phyloP scores from a whole-genome alignment of 2,888 invertebrate genomes.

The Eupeodes luniger region DNA sequence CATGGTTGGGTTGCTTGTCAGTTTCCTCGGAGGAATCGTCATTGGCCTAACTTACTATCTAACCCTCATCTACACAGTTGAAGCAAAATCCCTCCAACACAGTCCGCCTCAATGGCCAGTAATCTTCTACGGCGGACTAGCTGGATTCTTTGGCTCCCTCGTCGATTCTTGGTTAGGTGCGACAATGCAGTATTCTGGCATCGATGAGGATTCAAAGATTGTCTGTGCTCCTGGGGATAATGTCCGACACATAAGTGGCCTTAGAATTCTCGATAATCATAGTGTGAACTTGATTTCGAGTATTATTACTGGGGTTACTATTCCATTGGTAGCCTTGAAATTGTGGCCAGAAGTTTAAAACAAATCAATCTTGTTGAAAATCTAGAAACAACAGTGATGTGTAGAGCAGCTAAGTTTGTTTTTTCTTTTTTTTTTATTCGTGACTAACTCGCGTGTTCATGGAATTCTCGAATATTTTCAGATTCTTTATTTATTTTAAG shows the following conservation, averaged over 20 bases:
- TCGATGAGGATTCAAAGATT: conserved; percentile 88
- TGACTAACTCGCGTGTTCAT: conserved; percentile 1
- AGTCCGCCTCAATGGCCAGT: conserved; percentile 92
- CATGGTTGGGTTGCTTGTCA: conserved; percentile 86
- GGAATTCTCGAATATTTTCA: conserved; percentile 1
- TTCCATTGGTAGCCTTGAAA: conserved; percentile 87
- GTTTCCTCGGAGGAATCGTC: conserved; percentile 84
- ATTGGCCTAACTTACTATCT: conserved; percentile 91
- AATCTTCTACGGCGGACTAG: conserved; percentile 88
- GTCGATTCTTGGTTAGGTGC: conserved; percentile 94
- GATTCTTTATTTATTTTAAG: background rate
- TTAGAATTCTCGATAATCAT: conserved; percentile 92
- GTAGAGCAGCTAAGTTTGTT: conserved; percentile 47
- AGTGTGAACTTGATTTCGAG: conserved; percentile 94
- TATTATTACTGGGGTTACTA: conserved; percentile 89
- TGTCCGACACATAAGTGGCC: conserved; percentile 91
- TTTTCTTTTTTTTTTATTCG: conserved; percentile 2
- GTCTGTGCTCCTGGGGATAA: conserved; percentile 89
- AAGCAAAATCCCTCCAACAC: conserved; percentile 85
- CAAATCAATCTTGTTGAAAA: background rate
- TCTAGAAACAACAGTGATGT: conserved; percentile 26
- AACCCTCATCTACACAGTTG: conserved; percentile 87
- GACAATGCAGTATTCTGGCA: conserved; percentile 93
- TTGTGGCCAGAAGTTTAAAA: conserved; percentile 85
- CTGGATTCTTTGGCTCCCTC: conserved; percentile 92